These are phyloP conservation scores for Pogonophryne albipinna DNA, from an alignment of 2,797 vertebrate genomes.

Conservation along the genomic window DNA sequence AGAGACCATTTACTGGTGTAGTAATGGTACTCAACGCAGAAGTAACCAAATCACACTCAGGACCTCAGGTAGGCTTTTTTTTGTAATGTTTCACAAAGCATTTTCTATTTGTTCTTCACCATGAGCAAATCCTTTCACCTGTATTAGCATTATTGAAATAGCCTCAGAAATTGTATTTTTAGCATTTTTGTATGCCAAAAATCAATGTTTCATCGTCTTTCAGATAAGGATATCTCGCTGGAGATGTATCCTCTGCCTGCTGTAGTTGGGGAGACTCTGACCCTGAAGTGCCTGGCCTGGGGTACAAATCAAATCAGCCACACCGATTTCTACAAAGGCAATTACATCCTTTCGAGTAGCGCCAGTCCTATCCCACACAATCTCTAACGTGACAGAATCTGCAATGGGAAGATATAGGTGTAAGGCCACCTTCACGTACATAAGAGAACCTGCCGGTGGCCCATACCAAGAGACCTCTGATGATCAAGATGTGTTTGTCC, in stretches of 20 bases:
- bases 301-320: not conserved
- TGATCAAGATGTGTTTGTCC: slow-evolving; percentile 37
- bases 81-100: not conserved
- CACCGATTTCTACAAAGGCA: slow-evolving; percentile 21
- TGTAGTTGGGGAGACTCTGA: slow-evolving; percentile 39
- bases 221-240: slow-evolving; percentile 45
- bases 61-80: slow-evolving; percentile 52
- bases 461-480: slow-evolving; percentile 2
- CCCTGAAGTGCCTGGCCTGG: slow-evolving; percentile 49
- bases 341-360: fast-evolving
- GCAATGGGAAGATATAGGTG: slow-evolving; percentile 36
- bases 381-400: fast-evolving
- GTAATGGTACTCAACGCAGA: fast-evolving
- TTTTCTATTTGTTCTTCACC: not conserved
- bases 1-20: slow-evolving; percentile 63
- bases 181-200: too few relatives aligned
- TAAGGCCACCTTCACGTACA: slow-evolving; percentile 34
- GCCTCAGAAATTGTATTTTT: not conserved
- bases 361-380: fast-evolving
- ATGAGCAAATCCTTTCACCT: not conserved
- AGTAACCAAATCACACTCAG: slow-evolving; percentile 61
- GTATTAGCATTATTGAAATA: not conserved
- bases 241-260: slow-evolving; percentile 50
- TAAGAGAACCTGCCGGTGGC: fast-evolving
- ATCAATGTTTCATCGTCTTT: not conserved